These are phyloP conservation scores for Eretmochelys imbricata DNA, from an alignment of 2,113 vertebrate species.

Conservation along the genomic window DNA sequence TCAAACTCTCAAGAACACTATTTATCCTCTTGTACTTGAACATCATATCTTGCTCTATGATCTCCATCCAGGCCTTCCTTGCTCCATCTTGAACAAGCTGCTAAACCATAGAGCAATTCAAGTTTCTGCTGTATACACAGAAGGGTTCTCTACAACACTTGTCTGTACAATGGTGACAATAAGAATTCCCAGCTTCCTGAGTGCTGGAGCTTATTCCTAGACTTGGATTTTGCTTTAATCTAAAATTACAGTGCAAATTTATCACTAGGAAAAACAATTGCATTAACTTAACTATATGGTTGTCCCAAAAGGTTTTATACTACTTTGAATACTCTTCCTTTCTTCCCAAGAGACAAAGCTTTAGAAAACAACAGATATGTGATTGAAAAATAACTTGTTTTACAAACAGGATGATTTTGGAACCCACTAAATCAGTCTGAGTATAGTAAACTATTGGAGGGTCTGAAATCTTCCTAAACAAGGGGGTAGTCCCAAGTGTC, in stretches of 20 bases:
- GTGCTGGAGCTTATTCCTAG: neutral
- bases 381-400: conserved; percentile 45
- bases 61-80: neutral
- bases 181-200: neutral
- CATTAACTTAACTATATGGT: conserved; percentile 26
- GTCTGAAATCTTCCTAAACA: conserved; percentile 32
- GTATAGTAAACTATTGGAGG: conserved; percentile 58
- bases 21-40: neutral
- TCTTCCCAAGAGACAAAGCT: conserved; percentile 51
- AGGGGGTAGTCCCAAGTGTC: conserved; percentile 62
- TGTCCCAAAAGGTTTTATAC: conserved; percentile 55
- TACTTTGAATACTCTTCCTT: neutral
- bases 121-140: neutral
- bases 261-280: neutral
- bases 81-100: neutral
- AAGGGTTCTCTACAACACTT: neutral
- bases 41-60: neutral
- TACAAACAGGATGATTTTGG: conserved; percentile 53
- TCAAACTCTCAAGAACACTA: neutral
- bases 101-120: neutral
- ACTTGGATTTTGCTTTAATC: neutral
- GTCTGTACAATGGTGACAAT: neutral
- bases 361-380: conserved; percentile 54
- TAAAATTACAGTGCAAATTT: conserved; percentile 6
- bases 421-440: conserved; percentile 65